These are phyloP conservation scores for Eristalis intricaria DNA, from an alignment of 2,888 invertebrate genomes.

Conservation along the genomic window DNA sequence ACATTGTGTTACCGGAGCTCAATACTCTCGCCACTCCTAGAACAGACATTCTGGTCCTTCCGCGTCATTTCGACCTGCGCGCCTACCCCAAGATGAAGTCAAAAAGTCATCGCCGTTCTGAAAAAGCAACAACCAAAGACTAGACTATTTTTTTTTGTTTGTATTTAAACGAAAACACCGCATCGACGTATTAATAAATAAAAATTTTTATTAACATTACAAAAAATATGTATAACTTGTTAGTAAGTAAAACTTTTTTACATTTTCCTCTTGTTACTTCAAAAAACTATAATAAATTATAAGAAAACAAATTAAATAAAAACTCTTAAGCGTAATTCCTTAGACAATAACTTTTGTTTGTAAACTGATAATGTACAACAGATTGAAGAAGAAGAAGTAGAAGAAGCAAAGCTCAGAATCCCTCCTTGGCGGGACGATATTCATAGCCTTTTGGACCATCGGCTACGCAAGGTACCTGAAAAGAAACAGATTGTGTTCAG, in stretches of 20 bases:
- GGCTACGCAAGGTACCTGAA: slow-evolving; percentile 78
- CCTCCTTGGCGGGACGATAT: slow-evolving; percentile 79
- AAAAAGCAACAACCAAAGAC: too few species aligned
- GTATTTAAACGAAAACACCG: not conserved
- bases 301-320: slow-evolving; percentile 13
- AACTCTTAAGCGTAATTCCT: slow-evolving; percentile 23
- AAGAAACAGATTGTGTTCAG: not conserved
- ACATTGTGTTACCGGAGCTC: too few species aligned
- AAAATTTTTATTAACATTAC: slow-evolving; percentile 4
- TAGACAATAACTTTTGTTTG: slow-evolving; percentile 13
- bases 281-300: slow-evolving; percentile 33
- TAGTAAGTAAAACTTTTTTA: slow-evolving; percentile 29
- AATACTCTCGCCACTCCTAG: too few species aligned
- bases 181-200: not conserved
- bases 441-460: slow-evolving; percentile 76
- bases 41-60: too few species aligned
- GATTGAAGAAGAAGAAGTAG: slow-evolving; percentile 19
- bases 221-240: not conserved
- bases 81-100: too few species aligned
- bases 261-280: slow-evolving; percentile 19
- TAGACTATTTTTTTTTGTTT: too few species aligned
- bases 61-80: too few species aligned
- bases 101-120: too few species aligned
- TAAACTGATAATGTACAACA: slow-evolving; percentile 52
- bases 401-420: slow-evolving; percentile 74